Evolutionary conservation across 2,797 vertebrate genomes (phyloP).

Genomic region (Rhinatrema bivittatum): DNA sequence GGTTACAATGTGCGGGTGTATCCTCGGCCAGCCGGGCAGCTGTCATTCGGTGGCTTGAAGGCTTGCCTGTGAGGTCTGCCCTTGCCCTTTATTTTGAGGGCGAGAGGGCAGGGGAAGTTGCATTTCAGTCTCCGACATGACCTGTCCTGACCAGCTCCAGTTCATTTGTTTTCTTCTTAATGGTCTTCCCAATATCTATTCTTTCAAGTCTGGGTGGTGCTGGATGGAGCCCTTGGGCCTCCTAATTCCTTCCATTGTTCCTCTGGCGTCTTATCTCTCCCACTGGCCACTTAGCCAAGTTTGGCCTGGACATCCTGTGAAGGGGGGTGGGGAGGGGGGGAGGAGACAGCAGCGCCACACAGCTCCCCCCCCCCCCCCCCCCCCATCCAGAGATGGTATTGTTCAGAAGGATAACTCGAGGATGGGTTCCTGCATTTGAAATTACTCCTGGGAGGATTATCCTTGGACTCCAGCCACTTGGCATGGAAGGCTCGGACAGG

Average conservation of each 20-base stretch:
- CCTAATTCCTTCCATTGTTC: slow-evolving; percentile 87
- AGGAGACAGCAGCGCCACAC: too few species aligned
- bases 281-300: slow-evolving; percentile 62
- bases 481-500: not conserved
- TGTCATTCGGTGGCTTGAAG: too few species aligned
- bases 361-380: too few species aligned
- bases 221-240: slow-evolving; percentile 34
- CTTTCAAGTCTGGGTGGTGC: slow-evolving; percentile 66
- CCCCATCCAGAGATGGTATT: slow-evolving; percentile 15
- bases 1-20: too few species aligned
- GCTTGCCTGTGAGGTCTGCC: too few species aligned
- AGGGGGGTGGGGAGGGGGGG: slow-evolving; percentile 44
- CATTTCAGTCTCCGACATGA: too few species aligned
- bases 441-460: slow-evolving; percentile 13
- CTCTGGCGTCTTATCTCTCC: slow-evolving; percentile 69
- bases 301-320: slow-evolving; percentile 52
- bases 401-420: slow-evolving; percentile 13
- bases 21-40: too few species aligned
- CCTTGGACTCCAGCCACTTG: slow-evolving; percentile 11
- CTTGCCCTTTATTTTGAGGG: too few species aligned
- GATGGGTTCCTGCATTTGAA: slow-evolving; percentile 4
- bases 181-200: too few species aligned
- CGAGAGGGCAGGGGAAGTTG: too few species aligned
- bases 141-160: too few species aligned
- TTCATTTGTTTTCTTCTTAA: too few species aligned